Base-by-base conservation (phyloP, 2,888 invertebrate genomes). In the Lissocephala sabroskyi region DNA sequence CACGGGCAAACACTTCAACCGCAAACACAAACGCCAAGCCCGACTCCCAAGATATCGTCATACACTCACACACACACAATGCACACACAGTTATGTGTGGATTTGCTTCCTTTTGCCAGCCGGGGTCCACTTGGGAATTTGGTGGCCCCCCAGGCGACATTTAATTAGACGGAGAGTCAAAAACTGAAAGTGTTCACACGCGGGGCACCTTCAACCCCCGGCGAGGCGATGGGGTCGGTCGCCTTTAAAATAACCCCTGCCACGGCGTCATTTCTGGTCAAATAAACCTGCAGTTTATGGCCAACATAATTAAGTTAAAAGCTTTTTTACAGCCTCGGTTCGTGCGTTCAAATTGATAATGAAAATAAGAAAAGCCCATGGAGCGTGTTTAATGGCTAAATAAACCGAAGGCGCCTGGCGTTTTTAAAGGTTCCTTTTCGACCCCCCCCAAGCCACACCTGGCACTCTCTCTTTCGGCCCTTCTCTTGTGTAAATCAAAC, bases 231-330 rank as follows among this genome's bases (percentile, higher is more conserved):
- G n/a, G n/a, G n/a, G n/a, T n/a, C n/a, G n/a, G n/a, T n/a, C 17
- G 6, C 14, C 3, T 23, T 23, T 23, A 23, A 7, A 23, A 3
- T 33, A 3, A n/a, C n/a, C n/a, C 16, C 35, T 10, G 16, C 35
- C 17, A 23, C 3, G 29, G 45, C 44, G 57, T 50, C 56, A 50
- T 36, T 41, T 18, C 41, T 59, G 66, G 49, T 65, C 57, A 62
- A 67, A 53, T 67, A 71, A 67, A 74, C 71, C 75, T 75, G 67
- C 71, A 74, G 67, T 71, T 71, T 71, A 75, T 71, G 67, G 74
- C 68, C 74, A 70, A 75, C 75, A 75, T 73, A 73, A 73, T 73
- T 73, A 73, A 73, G 65, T 75, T 73, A 65, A 73, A 73, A 73
- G 71, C 75, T 74, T 75, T 74, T 71, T 70, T 71, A 71, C 64